A percentile compares a stretch with the other conserved stretches of the same genome.
phyloP scores from a whole-genome alignment of 2,797 vertebrate species.

The Margarornis squamiger region DNA sequence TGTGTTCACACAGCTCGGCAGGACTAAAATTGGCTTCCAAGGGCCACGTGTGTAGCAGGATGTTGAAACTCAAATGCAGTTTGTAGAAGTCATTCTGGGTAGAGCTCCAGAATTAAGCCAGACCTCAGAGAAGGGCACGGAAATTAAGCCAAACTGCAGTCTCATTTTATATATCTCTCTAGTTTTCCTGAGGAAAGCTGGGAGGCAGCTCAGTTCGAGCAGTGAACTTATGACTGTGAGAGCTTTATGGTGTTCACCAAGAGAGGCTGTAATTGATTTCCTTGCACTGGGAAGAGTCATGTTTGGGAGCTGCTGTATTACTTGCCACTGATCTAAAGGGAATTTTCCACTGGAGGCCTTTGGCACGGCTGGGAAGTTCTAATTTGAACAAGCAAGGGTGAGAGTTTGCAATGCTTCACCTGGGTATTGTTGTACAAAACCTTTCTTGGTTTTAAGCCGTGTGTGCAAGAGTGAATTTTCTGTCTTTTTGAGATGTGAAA shows the following conservation, averaged over 20 bases:
- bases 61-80: background rate
- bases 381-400: background rate
- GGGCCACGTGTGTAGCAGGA: background rate
- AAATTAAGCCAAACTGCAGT: background rate
- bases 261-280: background rate
- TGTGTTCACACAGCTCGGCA: background rate
- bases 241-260: background rate
- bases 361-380: background rate
- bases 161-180: background rate
- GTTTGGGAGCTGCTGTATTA: background rate
- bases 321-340: background rate
- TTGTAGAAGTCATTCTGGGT: background rate
- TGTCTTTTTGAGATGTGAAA: background rate
- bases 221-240: background rate
- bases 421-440: background rate
- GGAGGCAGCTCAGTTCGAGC: background rate
- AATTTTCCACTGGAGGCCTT: background rate
- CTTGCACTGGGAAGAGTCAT: background rate
- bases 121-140: background rate
- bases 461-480: background rate
- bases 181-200: background rate
- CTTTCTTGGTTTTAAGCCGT: background rate
- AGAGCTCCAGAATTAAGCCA: background rate
- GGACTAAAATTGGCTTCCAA: constrained; percentile 34
- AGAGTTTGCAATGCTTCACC: background rate